A percentile compares a stretch with the other conserved stretches of the same genome.
Conservation (phyloP, 53 echinoderm and acorn worm species). For the Paracentrotus lividus region DNA sequence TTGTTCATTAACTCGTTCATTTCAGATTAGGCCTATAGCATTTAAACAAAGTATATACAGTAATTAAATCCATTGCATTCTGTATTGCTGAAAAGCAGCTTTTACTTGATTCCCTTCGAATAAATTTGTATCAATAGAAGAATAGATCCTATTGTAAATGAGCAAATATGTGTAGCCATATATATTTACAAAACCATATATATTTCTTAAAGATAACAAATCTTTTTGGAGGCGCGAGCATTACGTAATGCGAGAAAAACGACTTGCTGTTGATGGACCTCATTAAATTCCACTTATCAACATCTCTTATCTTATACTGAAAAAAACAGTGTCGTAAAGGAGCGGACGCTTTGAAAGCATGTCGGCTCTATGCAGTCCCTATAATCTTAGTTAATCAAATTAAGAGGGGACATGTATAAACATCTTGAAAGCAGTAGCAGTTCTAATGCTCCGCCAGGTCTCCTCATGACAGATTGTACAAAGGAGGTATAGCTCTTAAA, state of each 20-base stretch:
- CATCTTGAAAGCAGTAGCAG: background rate
- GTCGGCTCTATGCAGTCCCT: background rate
- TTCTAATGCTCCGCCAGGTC: background rate
- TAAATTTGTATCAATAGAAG: too few species aligned
- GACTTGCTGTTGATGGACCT: background rate
- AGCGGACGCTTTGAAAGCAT: background rate
- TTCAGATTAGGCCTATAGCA: too few species aligned
- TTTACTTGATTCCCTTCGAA: too few species aligned
- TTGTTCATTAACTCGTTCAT: too few species aligned
- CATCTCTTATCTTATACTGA: background rate
- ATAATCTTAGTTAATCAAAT: background rate
- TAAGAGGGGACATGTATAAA: background rate
- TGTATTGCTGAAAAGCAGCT: too few species aligned
- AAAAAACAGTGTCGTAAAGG: background rate
- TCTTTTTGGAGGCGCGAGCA: background rate
- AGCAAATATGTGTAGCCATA: background rate
- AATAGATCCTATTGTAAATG: too few species aligned
- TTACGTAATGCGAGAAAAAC: background rate
- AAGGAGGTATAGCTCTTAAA: background rate
- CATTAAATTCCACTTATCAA: constrained; percentile 29
- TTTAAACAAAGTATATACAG: too few species aligned
- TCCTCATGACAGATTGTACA: background rate
- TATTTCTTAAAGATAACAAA: too few species aligned
- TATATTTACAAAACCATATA: background rate
- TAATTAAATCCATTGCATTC: too few species aligned